Conservation (phyloP, 2,888 invertebrate species). For the Hyalella azteca region DNA sequence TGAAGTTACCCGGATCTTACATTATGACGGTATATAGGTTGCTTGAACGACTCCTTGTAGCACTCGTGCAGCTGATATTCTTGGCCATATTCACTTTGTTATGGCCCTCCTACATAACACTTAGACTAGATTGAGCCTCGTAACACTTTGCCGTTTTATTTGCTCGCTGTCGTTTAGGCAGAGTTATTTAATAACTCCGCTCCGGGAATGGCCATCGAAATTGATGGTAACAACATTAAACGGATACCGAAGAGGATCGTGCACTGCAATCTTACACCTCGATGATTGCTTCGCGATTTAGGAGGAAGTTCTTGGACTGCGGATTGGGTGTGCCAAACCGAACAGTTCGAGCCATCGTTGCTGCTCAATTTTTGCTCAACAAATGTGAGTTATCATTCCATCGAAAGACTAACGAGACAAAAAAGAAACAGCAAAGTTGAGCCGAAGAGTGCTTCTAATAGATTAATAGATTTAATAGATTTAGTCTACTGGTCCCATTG, state of each 20-base stretch:
- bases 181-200: constrained; percentile 40
- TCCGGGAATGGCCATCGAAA: constrained; percentile 39
- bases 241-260: constrained; percentile 26
- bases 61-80: constrained; percentile 31
- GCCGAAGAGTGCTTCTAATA: too few relatives aligned
- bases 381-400: background rate
- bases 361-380: constrained; percentile 17
- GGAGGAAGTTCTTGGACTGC: constrained; percentile 18
- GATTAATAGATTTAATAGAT: too few relatives aligned
- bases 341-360: background rate
- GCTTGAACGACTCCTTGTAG: constrained; percentile 38
- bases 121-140: constrained; percentile 40
- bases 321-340: background rate
- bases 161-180: constrained; percentile 35
- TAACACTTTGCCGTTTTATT: constrained; percentile 41
- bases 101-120: constrained; percentile 41
- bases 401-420: too few relatives aligned
- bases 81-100: constrained; percentile 40
- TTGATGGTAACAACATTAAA: constrained; percentile 41
- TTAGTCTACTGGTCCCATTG: too few relatives aligned
- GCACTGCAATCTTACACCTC: constrained; percentile 24
- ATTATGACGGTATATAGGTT: constrained; percentile 34
- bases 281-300: constrained; percentile 41
- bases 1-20: constrained; percentile 11
- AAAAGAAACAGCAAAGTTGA: too few relatives aligned